phyloP scores from a whole-genome alignment of 2,888 invertebrate species.

The Hypolimnas misippus region DNA sequence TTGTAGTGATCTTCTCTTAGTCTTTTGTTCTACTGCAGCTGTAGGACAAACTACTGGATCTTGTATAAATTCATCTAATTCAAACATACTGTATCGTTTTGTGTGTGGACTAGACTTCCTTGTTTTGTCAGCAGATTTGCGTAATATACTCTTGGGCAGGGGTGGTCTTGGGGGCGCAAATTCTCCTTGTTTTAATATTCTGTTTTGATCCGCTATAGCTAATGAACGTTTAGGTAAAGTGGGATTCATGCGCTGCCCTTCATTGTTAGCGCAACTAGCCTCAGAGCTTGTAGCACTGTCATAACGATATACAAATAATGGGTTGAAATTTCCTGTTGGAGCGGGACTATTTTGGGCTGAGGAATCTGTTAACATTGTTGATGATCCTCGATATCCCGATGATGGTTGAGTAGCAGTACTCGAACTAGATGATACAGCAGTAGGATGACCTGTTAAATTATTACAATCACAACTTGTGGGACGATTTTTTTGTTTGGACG shows the following conservation, averaged over 20 bases:
- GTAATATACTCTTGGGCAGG: slow-evolving; percentile 88
- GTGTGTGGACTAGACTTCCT: slow-evolving; percentile 78
- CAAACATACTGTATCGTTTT: slow-evolving; percentile 92
- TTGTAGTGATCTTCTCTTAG: slow-evolving; percentile 89
- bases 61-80: slow-evolving; percentile 85
- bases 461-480: slow-evolving; percentile 85
- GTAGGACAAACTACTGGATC: slow-evolving; percentile 76
- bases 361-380: slow-evolving; percentile 91
- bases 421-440: slow-evolving; percentile 86
- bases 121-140: slow-evolving; percentile 85
- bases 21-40: slow-evolving; percentile 78
- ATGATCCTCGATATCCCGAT: slow-evolving; percentile 94
- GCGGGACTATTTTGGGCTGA: slow-evolving; percentile 88
- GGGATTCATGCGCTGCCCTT: slow-evolving; percentile 76
- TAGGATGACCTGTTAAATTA: slow-evolving; percentile 81
- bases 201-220: slow-evolving; percentile 83
- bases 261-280: slow-evolving; percentile 87
- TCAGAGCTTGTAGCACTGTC: slow-evolving; percentile 90
- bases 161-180: slow-evolving; percentile 88
- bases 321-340: slow-evolving; percentile 85
- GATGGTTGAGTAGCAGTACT: slow-evolving; percentile 92
- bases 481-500: slow-evolving; percentile 81
- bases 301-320: slow-evolving; percentile 92
- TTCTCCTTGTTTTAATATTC: slow-evolving; percentile 74
- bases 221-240: slow-evolving; percentile 88